phyloP scores from a whole-genome alignment of 2,888 invertebrate genomes.

The Sipunculus nudus region DNA sequence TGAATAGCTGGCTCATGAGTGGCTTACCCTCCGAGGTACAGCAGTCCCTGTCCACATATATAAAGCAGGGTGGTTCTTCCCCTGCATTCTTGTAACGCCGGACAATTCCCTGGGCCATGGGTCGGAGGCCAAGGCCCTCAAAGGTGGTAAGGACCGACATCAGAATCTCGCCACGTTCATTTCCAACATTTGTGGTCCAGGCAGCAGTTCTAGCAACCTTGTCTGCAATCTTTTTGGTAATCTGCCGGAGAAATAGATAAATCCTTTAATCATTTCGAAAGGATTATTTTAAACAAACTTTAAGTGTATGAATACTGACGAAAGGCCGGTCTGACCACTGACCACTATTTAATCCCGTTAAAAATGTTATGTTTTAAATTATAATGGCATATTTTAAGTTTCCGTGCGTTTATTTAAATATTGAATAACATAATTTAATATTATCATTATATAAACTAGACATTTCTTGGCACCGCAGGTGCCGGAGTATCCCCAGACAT shows the following conservation, averaged over 20 bases:
- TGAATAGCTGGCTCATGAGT: too few species aligned
- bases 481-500: too few species aligned
- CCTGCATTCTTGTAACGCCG: conserved; percentile 31
- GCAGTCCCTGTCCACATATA: conserved; percentile 50
- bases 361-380: too few species aligned
- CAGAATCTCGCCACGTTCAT: conserved; percentile 41
- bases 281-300: neutral
- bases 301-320: conserved; percentile 6
- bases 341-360: too few species aligned
- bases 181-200: conserved; percentile 45
- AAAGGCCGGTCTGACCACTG: too few species aligned
- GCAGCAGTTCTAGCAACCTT: conserved; percentile 28
- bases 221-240: conserved; percentile 16
- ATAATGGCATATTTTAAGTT: too few species aligned
- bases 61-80: conserved; percentile 33
- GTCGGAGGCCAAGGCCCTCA: conserved; percentile 35
- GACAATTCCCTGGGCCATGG: conserved; percentile 37
- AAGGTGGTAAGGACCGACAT: conserved; percentile 37
- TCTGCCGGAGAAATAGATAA: too few species aligned
- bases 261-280: conserved; percentile 1
- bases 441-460: too few species aligned
- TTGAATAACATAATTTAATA: too few species aligned
- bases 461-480: too few species aligned
- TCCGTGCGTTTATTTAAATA: too few species aligned
- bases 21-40: conserved; percentile 36